Base-by-base conservation (phyloP, 2,888 invertebrate genomes). In the Lasioglossum morio region DNA sequence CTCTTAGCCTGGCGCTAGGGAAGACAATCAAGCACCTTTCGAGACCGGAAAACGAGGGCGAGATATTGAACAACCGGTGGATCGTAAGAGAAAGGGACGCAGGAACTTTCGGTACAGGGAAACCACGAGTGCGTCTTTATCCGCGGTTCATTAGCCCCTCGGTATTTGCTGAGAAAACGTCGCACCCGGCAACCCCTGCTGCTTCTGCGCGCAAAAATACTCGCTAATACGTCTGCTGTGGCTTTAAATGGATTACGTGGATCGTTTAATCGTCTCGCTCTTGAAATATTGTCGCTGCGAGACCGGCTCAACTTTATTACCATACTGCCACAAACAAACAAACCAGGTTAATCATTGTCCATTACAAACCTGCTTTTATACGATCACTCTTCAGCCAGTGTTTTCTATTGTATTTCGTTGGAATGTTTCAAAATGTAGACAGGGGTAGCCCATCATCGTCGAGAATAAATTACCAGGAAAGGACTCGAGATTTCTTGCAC, bases 21-120 rank as follows among this genome's bases (percentile, higher is more conserved):
- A 66, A 79, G 79, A 79, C 73, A 40, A 74, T 79, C 37, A 48
- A 74, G 79, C 74, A 66, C 74, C 66, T 79, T 74, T 34, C 46
- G 76, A 46, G 79, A 46, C 66, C 63, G 40, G 66, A 53, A 40
- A 66, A 37, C n/a, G 34, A 16, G 37, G 57, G 46, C 60, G 73
- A 73, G 63, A 73, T 79, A 79, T 79, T 79, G 79, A 60, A 79
- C 73, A 63, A 60, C 72, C 27, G 66, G 48, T 40, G 69, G 69
- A 70, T 69, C 74, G 53, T 30, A 37, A 23, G 70, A 40, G 66
- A 53, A 53, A 30, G 37, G 66, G 48, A 34, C 34, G 69, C 43
- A 34, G 30, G 53, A 57, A 75, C 40, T 66, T 37, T 48, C 27
- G 37, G 43, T 69, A 69, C 43, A n/a, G 19, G 72, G 53, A 70